A percentile compares a stretch with the other conserved stretches of the same genome.
phyloP scores from a whole-genome alignment of 2,888 invertebrate species.

The Drosophila paranaensis region DNA sequence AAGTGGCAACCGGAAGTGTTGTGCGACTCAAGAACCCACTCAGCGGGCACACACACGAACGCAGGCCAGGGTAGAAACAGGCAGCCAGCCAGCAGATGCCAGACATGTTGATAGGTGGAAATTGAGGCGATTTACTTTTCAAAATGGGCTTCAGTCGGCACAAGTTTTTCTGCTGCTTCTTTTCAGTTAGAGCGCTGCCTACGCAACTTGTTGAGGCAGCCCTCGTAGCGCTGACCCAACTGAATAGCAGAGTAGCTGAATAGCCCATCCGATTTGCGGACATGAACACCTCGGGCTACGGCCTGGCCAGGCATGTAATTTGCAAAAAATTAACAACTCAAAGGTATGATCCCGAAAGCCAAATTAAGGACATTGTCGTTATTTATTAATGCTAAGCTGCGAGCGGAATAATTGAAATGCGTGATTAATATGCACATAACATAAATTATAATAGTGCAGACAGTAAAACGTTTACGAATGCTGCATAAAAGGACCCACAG shows the following conservation, averaged over 20 bases:
- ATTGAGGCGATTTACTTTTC: constrained; percentile 76
- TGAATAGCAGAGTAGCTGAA: constrained; percentile 25
- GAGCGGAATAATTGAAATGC: constrained; percentile 5
- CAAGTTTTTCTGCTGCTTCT: constrained; percentile 20
- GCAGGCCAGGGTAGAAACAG: too few species aligned
- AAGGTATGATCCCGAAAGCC: neutral
- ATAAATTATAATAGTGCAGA: neutral
- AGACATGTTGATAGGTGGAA: constrained; percentile 80
- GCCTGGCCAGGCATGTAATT: constrained; percentile 19
- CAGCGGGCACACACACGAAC: constrained; percentile 56
- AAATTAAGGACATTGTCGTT: constrained; percentile 16
- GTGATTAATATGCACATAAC: constrained; percentile 2
- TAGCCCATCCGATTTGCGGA: constrained; percentile 20
- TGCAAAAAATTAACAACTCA: constrained; percentile 42
- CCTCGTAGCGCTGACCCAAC: constrained; percentile 14
- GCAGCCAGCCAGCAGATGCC: constrained; percentile 43
- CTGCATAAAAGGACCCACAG: too few species aligned
- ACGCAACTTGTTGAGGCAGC: constrained; percentile 29
- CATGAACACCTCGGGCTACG: constrained; percentile 8
- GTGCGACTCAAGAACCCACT: constrained; percentile 77
- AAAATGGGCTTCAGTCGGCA: constrained; percentile 49
- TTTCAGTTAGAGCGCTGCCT: constrained; percentile 32
- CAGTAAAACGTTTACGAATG: constrained; percentile 23
- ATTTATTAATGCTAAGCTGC: constrained; percentile 22
- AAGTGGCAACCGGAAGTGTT: constrained; percentile 80